Evolutionary conservation across 2,888 invertebrate genomes (phyloP), one percentile per base, ranked within the genome.

Genomic region (Lycia hirtaria): DNA sequence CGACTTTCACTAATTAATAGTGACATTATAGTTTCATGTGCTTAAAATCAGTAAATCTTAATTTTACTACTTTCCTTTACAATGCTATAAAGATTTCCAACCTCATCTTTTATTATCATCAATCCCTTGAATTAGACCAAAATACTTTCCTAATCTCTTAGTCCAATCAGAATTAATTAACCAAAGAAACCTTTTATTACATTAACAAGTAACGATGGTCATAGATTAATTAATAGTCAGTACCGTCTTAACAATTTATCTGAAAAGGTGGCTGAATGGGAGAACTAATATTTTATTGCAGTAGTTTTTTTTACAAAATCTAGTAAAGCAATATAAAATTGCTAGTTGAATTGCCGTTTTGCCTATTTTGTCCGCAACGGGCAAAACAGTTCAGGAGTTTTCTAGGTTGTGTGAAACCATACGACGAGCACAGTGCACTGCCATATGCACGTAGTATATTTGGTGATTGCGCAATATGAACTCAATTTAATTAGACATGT

Each of bases 101-200:
- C 10, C 9, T 41, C 15, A 10, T 5, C 15, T 41, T 28, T 48
- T 26, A 40, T 32, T 50, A 28, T 22, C 30, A 30, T 50, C 40
- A 41, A 41, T 41, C 41, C 26, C 5, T 17, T 15, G 41, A 26
- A 41, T 41, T 41, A 41, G 44, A 44, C 41, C 49, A 50, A n/a
- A 22, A 54, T 38, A 20, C 14, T 40, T 33, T 47, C 12, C 24
- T 19, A 22, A 49, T 43, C 28, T 22, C n/a, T 14, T 19, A 20
- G 17, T 43, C 10, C 35, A 49, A 49, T 49, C 49, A 43, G 12
- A 57, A 30, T 49, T 53, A 58, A 49, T 53, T 53, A 53, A 53
- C 33, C 10, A 38, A 49, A 51, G 43, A 15, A 20, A 37, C 30
- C 12, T 49, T 49, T 53, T 54, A 54, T 53, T 49, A 45, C 44